A percentile compares a stretch with the other conserved stretches of the same genome.
Conservation (phyloP, 1,140 invertebrate genomes). For the Caligus rogercresseyi region DNA sequence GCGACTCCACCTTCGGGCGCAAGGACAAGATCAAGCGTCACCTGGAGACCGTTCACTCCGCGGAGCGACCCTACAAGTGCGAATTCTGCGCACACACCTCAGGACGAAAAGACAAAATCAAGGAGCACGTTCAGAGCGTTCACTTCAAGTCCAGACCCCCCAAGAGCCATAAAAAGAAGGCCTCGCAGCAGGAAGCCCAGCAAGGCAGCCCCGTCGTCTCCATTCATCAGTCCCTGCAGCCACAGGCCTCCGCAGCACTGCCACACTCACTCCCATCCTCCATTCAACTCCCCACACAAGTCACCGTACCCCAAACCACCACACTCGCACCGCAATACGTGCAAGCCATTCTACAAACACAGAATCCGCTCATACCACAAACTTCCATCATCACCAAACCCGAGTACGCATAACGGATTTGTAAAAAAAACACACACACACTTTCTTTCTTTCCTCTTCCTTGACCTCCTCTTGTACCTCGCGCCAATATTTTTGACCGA, state of each 20-base stretch:
- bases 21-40: constrained; percentile 25
- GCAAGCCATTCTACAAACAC: neutral
- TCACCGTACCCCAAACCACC: neutral
- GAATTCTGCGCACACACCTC: constrained; percentile 66
- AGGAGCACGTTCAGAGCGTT: constrained; percentile 4
- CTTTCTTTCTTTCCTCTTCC: no score
- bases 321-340: neutral
- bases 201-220: neutral
- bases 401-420: neutral
- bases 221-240: neutral
- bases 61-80: constrained; percentile 65
- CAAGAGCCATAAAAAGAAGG: constrained; percentile 14
- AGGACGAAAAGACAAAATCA: constrained; percentile 26
- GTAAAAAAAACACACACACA: no score
- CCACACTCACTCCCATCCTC: no score
- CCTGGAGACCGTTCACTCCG: constrained; percentile 34
- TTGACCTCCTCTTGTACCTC: no score
- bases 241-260: no score
- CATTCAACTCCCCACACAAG: neutral
- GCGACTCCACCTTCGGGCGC: constrained; percentile 24
- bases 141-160: neutral
- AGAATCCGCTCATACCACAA: neutral
- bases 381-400: neutral
- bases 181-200: neutral
- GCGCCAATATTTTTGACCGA: no score